Conservation (phyloP, 1,140 invertebrate species). For the Cydia pomonella region DNA sequence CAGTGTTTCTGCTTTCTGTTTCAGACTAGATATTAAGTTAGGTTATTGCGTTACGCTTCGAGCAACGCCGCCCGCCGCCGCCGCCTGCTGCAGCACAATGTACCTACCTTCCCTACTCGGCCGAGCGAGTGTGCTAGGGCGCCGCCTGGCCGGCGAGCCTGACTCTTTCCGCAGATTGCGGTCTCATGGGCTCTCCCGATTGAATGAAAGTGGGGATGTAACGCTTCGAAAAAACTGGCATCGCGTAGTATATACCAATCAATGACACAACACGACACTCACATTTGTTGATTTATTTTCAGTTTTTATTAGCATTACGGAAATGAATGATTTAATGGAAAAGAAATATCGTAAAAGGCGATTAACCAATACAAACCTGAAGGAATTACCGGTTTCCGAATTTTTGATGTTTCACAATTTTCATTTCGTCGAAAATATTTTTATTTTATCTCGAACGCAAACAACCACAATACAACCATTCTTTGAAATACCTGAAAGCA, state of each 20-base stretch:
- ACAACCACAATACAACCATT: no score
- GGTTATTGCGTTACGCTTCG: constrained; percentile 57
- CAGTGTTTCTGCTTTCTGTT: constrained; percentile 75
- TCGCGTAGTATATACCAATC: not conserved
- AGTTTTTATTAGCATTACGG: no score
- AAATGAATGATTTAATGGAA: no score
- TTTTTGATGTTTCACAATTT: no score
- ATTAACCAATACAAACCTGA: no score
- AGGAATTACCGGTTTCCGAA: no score
- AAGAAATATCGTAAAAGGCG: no score
- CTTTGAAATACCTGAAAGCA: no score
- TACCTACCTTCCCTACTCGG: constrained; percentile 64
- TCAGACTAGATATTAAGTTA: constrained; percentile 75
- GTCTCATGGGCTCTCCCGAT: not conserved
- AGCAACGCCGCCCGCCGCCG: constrained; percentile 41
- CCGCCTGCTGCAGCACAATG: constrained; percentile 55
- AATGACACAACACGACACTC: not conserved
- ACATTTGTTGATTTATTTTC: no score
- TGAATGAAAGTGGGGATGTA: constrained; percentile 1
- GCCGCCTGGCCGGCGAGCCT: constrained; percentile 35
- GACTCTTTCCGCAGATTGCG: not conserved
- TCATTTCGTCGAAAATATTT: no score
- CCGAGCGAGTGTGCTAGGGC: constrained; percentile 41
- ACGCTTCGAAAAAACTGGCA: not conserved
- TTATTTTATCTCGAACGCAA: no score